Evolutionary conservation across 2,113 vertebrate species (phyloP), one percentile per base, ranked within the genome.

Genomic region (Oreochromis niloticus): DNA sequence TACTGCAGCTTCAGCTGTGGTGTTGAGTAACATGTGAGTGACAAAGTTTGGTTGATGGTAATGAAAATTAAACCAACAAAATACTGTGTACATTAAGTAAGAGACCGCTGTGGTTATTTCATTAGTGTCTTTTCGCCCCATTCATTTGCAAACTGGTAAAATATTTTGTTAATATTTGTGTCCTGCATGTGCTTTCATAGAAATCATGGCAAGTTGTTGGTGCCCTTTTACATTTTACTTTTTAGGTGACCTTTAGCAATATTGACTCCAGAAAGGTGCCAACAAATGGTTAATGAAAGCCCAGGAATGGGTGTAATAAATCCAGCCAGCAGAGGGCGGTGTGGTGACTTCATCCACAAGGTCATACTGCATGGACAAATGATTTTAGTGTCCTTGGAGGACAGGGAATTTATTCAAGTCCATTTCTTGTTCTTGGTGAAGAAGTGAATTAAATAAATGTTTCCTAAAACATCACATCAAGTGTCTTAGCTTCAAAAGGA

Each of bases 321-420:
- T 79, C 17, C 82, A 14, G 63, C 92, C 95, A 94, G 87, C 78
- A 94, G 95, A 81, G 91, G 92, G 94, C 79, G 11, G 3, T 82
- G 46, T 91, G 36, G 79, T n/a, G 10, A 84, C 85, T 79, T 24
- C 13, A 48, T 85, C 71, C 17, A 46, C 32, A 75, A 52, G 80
- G 81, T 85, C 79, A n/a, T 32, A 8, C 43, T 3, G 24, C 24
- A 75, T 6, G 27, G 27, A 50, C 16, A 50, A 30, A 50, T 50
- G 71, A 3, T 78, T 52, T 43, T 9, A 22, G 39, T 82, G 41
- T 2, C 68, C 83, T 88, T 68, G 32, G 19, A 57, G n/a, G 6
- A 56, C 19, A 17, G 2, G 2, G 6, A 39, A 6, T 63, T 34
- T 66, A 11, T 32, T 68, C 16, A 66, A 13, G 63, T 39, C 17